Base-by-base conservation (phyloP, 2,888 invertebrate genomes). In the Apeira syringaria region DNA sequence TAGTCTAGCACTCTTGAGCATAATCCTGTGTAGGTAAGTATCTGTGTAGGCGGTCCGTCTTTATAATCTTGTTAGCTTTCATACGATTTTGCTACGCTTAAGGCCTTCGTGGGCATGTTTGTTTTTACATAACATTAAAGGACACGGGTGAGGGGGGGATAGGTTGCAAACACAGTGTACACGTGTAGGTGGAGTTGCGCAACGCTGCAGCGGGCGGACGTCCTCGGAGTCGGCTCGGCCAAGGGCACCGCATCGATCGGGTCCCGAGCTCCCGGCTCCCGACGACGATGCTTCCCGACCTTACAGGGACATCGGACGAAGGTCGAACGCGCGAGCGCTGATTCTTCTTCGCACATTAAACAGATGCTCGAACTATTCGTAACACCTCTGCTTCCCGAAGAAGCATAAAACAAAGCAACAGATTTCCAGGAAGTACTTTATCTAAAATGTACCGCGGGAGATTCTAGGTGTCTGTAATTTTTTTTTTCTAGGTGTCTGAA, bases 161-260 rank as follows among this genome's bases (percentile, higher is more conserved):
- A 31, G 40, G 45, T 30, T 41, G 37, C 32, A 38, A 47, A 35
- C 47, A n/a, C n/a, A n/a, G n/a, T n/a, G n/a, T n/a, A n/a, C n/a
- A 48, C 53, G 48, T 50, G 50, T 50, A 35, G 29, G 37, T 40
- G 27, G 26, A 12, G 67, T 87, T 87, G 81, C 67, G 64, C 81
- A 86, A 88, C 52, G 66, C 68, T 78, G 78, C 79, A 79, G 74
- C 61, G 71, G 64, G 56, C 67, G 64, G 51, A 66, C 63, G 77
- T 77, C 79, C 78, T 74, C 74, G 65, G 60, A 76, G 73, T 72
- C 59, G 71, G 77, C 67, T 74, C 71, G 85, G 80, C 86, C 88
- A 87, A 87, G 88, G 87, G 80, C 86, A 79, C 71, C 67, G 64
- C 69, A 86, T 84, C 74, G 87, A 76, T 76, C 73, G 56, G 55